A percentile compares a stretch with the other conserved stretches of the same genome.
Evolutionary conservation across 2,113 vertebrate species (phyloP).

Genomic region (Uria lomvia): DNA sequence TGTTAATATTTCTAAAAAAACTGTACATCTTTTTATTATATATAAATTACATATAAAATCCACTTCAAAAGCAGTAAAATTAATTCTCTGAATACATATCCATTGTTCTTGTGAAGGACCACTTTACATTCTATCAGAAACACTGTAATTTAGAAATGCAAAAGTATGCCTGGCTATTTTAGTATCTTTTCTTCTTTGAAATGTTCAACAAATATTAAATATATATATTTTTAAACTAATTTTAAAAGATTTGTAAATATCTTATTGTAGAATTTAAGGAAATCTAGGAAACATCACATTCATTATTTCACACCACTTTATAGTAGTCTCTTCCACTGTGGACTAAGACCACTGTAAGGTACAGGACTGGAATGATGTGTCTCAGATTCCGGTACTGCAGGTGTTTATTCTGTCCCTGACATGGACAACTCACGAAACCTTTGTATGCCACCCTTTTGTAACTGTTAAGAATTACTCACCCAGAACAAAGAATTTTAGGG

Average conservation of each 20-base stretch:
- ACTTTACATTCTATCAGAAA: constrained; percentile 2
- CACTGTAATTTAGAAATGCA: constrained; percentile 7
- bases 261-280: neutral
- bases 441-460: neutral
- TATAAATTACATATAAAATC: neutral
- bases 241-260: neutral
- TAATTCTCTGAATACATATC: neutral
- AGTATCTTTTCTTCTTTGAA: neutral
- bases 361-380: neutral
- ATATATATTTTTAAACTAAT: neutral
- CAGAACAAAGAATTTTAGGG: neutral
- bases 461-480: neutral
- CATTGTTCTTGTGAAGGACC: constrained; percentile 14
- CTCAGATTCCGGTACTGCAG: neutral
- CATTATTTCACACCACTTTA: neutral
- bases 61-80: neutral
- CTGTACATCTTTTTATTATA: neutral
- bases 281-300: neutral
- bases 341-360: neutral
- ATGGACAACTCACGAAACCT: neutral
- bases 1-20: neutral
- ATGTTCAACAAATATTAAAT: neutral
- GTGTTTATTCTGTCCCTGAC: neutral
- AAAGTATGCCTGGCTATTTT: neutral
- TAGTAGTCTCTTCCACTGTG: neutral